Conservation (phyloP, 1,140 invertebrate genomes). For the Triops longicaudatus region DNA sequence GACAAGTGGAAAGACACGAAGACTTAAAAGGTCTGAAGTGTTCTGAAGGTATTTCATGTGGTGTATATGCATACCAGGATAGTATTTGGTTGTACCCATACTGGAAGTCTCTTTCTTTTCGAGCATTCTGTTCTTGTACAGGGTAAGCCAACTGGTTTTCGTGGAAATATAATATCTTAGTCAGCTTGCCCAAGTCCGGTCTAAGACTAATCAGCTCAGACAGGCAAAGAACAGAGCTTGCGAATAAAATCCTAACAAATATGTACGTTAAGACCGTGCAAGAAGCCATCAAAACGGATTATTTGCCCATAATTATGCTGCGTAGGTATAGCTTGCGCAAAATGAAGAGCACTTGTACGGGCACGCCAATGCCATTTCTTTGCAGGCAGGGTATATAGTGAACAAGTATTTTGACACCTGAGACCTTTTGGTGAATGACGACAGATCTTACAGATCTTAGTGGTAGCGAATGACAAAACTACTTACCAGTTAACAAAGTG, state of each 20-base stretch:
- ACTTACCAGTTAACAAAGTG: conserved; percentile 38
- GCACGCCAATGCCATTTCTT: conserved; percentile 76
- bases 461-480: background rate
- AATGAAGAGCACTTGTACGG: conserved; percentile 54
- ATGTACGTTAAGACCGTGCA: background rate
- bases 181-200: conserved; percentile 49
- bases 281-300: conserved; percentile 25
- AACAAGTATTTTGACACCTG: background rate
- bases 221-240: conserved; percentile 62
- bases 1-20: background rate
- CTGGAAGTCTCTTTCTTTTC: conserved; percentile 54
- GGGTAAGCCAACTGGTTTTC: conserved; percentile 71
- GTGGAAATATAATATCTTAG: conserved; percentile 68
- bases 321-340: conserved; percentile 51
- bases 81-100: conserved; percentile 69
- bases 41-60: background rate
- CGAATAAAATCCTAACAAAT: conserved; percentile 48
- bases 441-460: background rate
- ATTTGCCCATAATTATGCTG: conserved; percentile 41
- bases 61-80: conserved; percentile 48
- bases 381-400: conserved; percentile 50
- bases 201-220: conserved; percentile 58
- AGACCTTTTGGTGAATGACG: background rate
- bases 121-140: conserved; percentile 51
- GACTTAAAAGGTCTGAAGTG: background rate